Evolutionary conservation across 2,797 vertebrate genomes (phyloP), one percentile per base, ranked within the genome.

Genomic region (Sebastiscus albofasciatus): DNA sequence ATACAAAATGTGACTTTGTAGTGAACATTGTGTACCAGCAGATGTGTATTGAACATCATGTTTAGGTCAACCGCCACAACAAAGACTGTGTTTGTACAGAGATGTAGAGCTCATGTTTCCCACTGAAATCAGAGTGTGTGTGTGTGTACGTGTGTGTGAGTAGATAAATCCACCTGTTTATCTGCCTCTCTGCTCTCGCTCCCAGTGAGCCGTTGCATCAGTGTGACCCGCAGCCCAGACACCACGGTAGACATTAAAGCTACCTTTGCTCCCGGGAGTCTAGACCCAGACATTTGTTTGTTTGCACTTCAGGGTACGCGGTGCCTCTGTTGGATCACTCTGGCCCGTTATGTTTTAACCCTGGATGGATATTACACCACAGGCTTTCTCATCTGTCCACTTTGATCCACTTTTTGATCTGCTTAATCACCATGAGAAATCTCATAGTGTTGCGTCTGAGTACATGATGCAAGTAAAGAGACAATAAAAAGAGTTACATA

Each of bases 251-350:
- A 91, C 85, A 87, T 88, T 72, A 88, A 87, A 81, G 81, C 83
- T 89, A 95, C 93, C 92, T 95, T 94, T 94, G 91, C 80, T 89
- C 92, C 85, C 77, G 16, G 72, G 86, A 80, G 79, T 80, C 80
- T 71, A 8, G 66, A 79, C 56, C 64, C 86, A 91, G 81, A 72
- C 67, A 20, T 67, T 75, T 90, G 77, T 90, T 90, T 94, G 82
- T 92, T 94, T 92, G 79, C 69, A 62, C 67, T 83, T 31, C 74
- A 75, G 85, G 74, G 85, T 80, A 86, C 68, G 49, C 29, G 9
- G 27, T 86, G 89, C 81, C 84, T 82, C 34, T 73, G 74, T 42
- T 29, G n/a, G 77, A 72, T 83, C 22, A 69, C 12, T 89, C 39
- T 80, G 62, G 8, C 66, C 78, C 22, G 39, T 89, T 89, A 77